phyloP scores from a whole-genome alignment of 2,797 vertebrate genomes.

The Lemur catta region DNA sequence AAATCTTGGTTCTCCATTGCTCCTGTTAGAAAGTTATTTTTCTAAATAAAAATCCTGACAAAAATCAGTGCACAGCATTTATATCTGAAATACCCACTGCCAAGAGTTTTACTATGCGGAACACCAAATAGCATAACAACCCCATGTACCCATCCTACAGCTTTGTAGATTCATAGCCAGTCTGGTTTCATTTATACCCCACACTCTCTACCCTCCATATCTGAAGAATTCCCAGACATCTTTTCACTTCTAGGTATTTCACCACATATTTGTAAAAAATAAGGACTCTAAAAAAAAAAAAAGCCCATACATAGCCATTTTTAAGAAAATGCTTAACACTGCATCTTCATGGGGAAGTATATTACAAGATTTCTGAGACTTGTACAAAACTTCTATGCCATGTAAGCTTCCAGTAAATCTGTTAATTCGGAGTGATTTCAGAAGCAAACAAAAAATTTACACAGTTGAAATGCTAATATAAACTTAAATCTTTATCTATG shows the following conservation, averaged over 20 bases:
- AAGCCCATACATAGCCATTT: neutral
- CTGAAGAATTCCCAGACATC: neutral
- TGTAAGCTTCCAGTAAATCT: slow-evolving; percentile 39
- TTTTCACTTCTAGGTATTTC: neutral
- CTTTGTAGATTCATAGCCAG: neutral
- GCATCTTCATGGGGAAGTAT: slow-evolving; percentile 14
- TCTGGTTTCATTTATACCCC: neutral
- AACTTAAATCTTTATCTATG: slow-evolving; percentile 59
- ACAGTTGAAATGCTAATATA: slow-evolving; percentile 57
- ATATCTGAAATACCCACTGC: neutral
- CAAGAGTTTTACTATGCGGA: neutral
- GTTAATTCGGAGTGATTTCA: slow-evolving; percentile 64
- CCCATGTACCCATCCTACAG: fast-evolving
- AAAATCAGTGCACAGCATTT: neutral
- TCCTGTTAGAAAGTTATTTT: neutral
- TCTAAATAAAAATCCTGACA: neutral
- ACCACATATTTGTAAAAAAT: neutral
- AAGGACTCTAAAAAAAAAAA: neutral
- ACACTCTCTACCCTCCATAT: neutral
- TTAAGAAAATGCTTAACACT: neutral
- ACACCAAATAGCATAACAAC: neutral
- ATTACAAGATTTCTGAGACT: slow-evolving; percentile 23
- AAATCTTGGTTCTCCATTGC: neutral
- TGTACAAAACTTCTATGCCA: neutral
- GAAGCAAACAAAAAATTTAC: slow-evolving; percentile 60